Evolutionary conservation across 2,888 invertebrate species (phyloP), one percentile per base, ranked within the genome.

Genomic region (Hermaeophaga mercurialis): DNA sequence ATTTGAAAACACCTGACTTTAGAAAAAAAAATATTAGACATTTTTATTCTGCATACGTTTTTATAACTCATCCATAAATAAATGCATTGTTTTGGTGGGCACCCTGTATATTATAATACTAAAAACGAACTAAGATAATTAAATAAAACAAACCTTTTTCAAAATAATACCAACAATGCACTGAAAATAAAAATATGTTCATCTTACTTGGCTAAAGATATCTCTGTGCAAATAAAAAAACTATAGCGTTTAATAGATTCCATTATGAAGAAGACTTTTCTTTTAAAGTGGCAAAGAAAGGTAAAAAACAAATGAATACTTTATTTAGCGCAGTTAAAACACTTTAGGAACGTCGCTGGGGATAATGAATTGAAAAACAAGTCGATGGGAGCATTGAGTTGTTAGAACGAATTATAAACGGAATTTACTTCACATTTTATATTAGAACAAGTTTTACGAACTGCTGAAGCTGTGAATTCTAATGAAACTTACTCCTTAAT

Each of bases 231-330:
- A 54, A 58, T 52, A 53, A 43, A 34, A 52, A 55, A 55, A 58
- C 33, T 52, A 45, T 44, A 33, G 22, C 36, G 41, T 48, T 58
- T 58, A n/a, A n/a, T n/a, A 28, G 56, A 58, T 58, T 56, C 54
- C 46, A 39, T 49, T 55, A 28, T 55, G 36, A 26, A 24, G 38
- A 48, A 28, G 41, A 53, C 43, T 38, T 47, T 57, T 43, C 28
- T 41, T 31, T 43, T 18, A 36, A 57, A 53, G 36, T 39, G 39
- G 28, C 34, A 45, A 56, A 33, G 15, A 15, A 52, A 36, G 12
- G 33, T 8, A 12, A 58, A 54, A 52, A 49, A 53, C 54, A 58
- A 58, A 58, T 43, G 49, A 54, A 55, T 54, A 28, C 43, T 33
- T 52, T n/a, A n/a, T n/a, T n/a, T 22, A 43, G 43, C 15, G 24